Conservation (phyloP, 2,888 invertebrate species). For the Molorchus minor region DNA sequence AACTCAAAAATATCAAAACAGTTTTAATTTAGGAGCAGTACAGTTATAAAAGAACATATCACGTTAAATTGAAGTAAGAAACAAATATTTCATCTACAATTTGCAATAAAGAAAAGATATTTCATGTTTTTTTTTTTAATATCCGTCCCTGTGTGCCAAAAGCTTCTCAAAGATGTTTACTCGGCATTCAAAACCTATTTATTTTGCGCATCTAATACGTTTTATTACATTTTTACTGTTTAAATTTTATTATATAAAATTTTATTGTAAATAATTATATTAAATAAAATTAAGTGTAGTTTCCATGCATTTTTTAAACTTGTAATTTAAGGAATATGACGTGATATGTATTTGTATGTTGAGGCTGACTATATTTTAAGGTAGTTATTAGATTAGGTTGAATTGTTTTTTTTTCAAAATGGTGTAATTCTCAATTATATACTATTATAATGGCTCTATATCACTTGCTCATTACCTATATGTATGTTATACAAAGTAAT, state of each 20-base stretch:
- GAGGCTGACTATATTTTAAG: conserved; percentile 53
- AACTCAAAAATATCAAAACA: no score
- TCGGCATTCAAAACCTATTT: conserved; percentile 25
- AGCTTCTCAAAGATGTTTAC: conserved; percentile 18
- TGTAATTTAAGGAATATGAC: conserved; percentile 34
- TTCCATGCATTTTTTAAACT: conserved; percentile 17
- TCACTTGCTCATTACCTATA: conserved; percentile 46
- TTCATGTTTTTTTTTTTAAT: conserved; percentile 28
- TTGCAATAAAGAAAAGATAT: conserved; percentile 15
- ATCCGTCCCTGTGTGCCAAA: conserved; percentile 48
- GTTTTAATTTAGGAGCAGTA: conserved; percentile 18
- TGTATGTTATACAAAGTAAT: conserved; percentile 30
- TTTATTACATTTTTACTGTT: conserved; percentile 7
- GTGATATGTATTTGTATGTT: conserved; percentile 51
- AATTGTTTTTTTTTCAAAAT: conserved; percentile 44
- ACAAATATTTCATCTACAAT: conserved; percentile 30
- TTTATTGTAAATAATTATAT: conserved; percentile 20
- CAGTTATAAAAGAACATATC: conserved; percentile 34
- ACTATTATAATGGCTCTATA: conserved; percentile 47
- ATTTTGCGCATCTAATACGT: neutral
- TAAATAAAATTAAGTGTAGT: no score
- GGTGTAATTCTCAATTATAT: conserved; percentile 29
- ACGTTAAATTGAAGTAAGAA: conserved; percentile 31
- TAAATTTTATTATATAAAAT: conserved; percentile 10
- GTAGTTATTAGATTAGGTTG: conserved; percentile 40